These are phyloP conservation scores for Hiodon tergisus DNA, from an alignment of 2,113 vertebrate species.

Conservation along the genomic window DNA sequence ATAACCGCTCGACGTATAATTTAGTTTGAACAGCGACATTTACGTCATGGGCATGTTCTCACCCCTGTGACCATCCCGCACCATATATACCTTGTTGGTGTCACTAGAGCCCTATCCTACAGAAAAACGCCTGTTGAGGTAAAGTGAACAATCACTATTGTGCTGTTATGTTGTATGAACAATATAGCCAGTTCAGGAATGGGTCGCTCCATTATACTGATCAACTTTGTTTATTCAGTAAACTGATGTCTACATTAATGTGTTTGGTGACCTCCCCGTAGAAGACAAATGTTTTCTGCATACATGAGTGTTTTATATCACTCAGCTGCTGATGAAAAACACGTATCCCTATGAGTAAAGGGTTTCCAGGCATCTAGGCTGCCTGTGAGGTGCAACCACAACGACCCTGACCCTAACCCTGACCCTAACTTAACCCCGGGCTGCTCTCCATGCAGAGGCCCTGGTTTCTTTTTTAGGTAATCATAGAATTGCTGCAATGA, in stretches of 20 bases:
- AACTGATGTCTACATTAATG: not conserved
- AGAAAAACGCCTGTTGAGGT: not conserved
- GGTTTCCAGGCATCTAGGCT: not conserved
- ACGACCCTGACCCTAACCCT: not conserved
- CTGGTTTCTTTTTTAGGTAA: not conserved
- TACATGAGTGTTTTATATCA: not conserved
- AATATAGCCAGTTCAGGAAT: constrained; percentile 53
- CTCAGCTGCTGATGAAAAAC: not conserved
- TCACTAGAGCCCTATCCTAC: constrained; percentile 10
- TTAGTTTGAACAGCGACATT: no score
- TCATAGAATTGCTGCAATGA: no score
- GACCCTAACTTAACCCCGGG: no score
- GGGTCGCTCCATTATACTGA: constrained; percentile 29
- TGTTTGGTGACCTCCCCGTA: not conserved
- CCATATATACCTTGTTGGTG: not conserved
- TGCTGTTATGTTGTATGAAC: constrained; percentile 33
- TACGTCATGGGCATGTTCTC: not conserved
- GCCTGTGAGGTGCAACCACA: not conserved
- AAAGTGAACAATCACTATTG: constrained; percentile 43
- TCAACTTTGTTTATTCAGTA: constrained; percentile 18
- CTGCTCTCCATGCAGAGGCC: no score
- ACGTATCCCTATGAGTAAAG: not conserved
- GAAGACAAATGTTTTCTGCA: not conserved
- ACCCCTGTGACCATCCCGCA: not conserved
- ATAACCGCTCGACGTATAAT: no score